These are phyloP conservation scores for Brachionus asplanchnoidis DNA, from an alignment of 1,140 invertebrate species.

Conservation along the genomic window DNA sequence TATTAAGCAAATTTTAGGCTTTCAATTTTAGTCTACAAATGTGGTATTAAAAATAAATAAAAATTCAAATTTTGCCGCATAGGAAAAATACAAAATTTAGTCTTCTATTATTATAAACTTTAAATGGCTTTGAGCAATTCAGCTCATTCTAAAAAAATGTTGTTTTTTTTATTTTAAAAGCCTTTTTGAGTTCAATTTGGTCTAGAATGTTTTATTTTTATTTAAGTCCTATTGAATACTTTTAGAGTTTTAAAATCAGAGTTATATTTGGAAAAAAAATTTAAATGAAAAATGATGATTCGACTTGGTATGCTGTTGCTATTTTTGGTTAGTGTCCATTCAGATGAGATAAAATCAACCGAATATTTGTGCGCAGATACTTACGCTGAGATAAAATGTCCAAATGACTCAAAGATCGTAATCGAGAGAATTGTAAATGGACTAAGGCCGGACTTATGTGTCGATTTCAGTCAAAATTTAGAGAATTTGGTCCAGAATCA, in stretches of 20 bases:
- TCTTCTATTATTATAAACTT: neutral
- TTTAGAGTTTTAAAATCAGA: neutral
- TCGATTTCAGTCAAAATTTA: neutral
- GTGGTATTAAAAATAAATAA: neutral
- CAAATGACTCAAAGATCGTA: neutral
- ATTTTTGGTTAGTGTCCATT: neutral
- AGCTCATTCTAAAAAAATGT: neutral
- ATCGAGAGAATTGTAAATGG: neutral
- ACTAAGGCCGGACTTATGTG: neutral
- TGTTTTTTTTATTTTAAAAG: neutral
- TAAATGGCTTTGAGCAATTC: neutral
- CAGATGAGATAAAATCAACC: neutral
- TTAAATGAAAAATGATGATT: neutral
- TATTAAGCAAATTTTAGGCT: neutral
- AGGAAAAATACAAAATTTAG: neutral
- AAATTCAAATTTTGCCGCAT: neutral
- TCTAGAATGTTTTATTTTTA: neutral
- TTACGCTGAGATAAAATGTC: slow-evolving; percentile 26
- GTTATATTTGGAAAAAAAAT: neutral
- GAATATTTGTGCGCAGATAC: neutral
- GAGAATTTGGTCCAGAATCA: neutral
- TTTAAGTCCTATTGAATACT: neutral
- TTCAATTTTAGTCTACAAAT: neutral
- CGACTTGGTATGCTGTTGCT: neutral
- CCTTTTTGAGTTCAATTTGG: neutral